Conservation (phyloP, 2,113 vertebrate genomes). For the Python bivittatus region DNA sequence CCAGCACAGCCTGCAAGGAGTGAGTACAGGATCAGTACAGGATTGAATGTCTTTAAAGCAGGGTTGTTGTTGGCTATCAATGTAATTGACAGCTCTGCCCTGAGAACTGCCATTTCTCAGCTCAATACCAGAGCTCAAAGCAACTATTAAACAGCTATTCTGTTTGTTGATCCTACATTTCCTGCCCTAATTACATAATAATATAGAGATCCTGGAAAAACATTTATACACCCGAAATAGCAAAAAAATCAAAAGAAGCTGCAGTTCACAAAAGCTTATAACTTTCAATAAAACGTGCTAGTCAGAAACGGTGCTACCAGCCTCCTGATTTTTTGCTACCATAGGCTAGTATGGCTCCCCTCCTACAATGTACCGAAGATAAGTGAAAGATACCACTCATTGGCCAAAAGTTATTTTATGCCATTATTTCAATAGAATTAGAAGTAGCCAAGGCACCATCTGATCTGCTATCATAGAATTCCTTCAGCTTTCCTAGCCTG, state of each 20-base stretch:
- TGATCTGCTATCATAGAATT: not conserved
- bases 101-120: not conserved
- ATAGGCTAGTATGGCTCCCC: not conserved
- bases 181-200: not conserved
- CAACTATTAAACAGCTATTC: not conserved
- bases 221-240: not conserved
- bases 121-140: not conserved
- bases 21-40: not conserved
- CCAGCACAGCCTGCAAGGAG: conserved; percentile 73
- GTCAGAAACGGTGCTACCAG: not conserved
- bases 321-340: not conserved
- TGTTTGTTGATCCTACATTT: not conserved
- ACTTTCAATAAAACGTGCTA: not conserved
- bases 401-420: not conserved
- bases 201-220: not conserved
- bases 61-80: too few species aligned
- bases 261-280: not conserved
- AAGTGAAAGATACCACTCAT: not conserved
- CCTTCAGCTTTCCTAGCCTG: not conserved
- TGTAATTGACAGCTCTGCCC: too few species aligned
- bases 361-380: not conserved
- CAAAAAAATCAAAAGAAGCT: not conserved
- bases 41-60: not conserved
- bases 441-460: not conserved
- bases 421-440: not conserved